Evolutionary conservation across 2,797 vertebrate species (phyloP).

Genomic region (Falco columbarius): DNA sequence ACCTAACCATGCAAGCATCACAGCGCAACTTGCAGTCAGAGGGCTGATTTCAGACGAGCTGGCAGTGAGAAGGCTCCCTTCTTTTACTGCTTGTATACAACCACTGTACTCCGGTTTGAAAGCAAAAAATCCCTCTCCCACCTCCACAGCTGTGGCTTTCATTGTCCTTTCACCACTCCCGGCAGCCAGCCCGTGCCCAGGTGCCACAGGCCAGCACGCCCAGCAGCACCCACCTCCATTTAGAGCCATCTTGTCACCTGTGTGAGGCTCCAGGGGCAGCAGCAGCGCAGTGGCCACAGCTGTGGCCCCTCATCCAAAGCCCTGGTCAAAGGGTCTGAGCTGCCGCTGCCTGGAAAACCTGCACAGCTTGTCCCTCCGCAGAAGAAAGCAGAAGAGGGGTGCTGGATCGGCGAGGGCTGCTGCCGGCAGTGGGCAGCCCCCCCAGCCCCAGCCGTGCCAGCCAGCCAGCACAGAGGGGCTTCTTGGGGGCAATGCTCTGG

Average conservation of each 20-base stretch:
- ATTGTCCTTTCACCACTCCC: background rate
- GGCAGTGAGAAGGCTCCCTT: background rate
- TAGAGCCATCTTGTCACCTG: background rate
- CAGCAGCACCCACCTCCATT: background rate
- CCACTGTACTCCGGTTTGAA: background rate
- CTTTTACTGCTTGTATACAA: background rate
- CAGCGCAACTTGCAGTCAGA: background rate
- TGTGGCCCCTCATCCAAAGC: background rate
- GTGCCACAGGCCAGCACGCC: background rate
- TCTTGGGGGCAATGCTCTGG: background rate
- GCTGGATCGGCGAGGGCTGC: accelerated
- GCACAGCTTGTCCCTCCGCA: background rate
- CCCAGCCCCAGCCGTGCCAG: background rate
- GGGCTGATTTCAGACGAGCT: background rate
- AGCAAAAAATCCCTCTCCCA: background rate
- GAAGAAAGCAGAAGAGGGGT: background rate
- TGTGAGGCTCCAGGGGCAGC: background rate
- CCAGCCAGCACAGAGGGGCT: background rate
- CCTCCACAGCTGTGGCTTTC: background rate
- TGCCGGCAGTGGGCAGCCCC: background rate
- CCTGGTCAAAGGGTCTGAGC: background rate
- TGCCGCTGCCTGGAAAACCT: background rate
- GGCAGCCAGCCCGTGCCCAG: background rate
- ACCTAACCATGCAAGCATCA: background rate
- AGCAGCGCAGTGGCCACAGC: background rate